Percentiles rank a stretch among this genome's conserved stretches.
Evolutionary conservation across 1,140 invertebrate genomes (phyloP).

Genomic region (Stratiolaelaps scimitus): DNA sequence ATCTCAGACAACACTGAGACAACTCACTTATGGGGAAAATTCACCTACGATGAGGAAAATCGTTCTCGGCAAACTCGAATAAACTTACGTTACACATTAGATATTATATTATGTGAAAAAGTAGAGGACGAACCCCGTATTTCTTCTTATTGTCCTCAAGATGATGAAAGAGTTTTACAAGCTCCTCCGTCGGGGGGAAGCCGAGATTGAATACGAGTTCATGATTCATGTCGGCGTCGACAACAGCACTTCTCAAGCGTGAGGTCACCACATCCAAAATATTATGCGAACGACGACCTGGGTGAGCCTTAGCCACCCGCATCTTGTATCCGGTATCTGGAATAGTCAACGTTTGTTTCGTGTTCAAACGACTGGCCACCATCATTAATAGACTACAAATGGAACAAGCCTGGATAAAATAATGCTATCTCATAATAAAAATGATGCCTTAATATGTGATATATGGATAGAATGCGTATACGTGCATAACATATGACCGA

Average conservation of each 20-base stretch:
- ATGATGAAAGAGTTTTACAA: conserved; percentile 1
- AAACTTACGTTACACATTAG: no score
- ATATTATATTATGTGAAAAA: no score
- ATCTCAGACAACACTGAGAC: no score
- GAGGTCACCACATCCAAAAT: neutral
- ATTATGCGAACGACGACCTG: neutral
- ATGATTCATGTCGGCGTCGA: conserved; percentile 13
- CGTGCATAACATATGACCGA: neutral
- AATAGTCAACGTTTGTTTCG: no score
- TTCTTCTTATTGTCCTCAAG: conserved; percentile 32
- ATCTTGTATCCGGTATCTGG: conserved; percentile 37
- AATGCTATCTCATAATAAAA: no score
- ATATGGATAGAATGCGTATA: neutral
- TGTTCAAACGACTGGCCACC: no score
- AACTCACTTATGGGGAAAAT: no score
- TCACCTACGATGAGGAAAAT: neutral
- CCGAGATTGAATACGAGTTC: conserved; percentile 11
- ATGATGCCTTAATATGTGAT: neutral
- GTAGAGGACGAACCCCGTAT: conserved; percentile 42
- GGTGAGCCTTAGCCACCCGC: conserved; percentile 33
- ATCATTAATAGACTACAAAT: no score
- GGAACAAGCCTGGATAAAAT: no score
- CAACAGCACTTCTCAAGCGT: neutral
- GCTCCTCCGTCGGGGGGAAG: conserved; percentile 1
- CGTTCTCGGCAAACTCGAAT: neutral